Base-by-base conservation (phyloP, 2,113 vertebrate species). In the Pimephales promelas region DNA sequence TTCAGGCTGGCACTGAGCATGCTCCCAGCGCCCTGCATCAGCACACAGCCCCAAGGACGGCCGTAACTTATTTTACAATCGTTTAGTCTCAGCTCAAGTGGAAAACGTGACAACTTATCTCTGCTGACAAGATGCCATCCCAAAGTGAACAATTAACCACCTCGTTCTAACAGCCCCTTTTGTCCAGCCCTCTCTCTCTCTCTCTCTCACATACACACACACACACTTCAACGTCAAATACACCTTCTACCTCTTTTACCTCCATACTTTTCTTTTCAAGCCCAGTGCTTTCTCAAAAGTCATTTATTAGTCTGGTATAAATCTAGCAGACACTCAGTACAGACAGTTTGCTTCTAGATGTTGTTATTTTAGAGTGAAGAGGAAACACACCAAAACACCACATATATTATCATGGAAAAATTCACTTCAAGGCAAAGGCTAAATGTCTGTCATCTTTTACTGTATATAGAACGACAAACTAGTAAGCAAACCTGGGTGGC, bases 101-200 rank as follows among this genome's bases (percentile, higher is more conserved):
- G 96, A 97, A 98, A 98, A 97, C 95, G 95, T 97, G 97, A 97
- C 97, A 97, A 99, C 97, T 98, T 96, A 98, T 98, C 97, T 97
- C 95, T 94, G 95, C 95, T 98, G 97, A 98, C 97, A 97, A 95
- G 94, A 97, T 92, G 96, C 95, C 95, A 92, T 94, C 95, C 95
- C 94, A 92, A 94, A 95, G 95, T 93, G 95, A 91, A 95, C 96
- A 97, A 97, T 98, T 97, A 98, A 97, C 95, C 94, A 92, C 92
- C 93, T 91, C 91, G 89, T 95, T 97, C 96, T 95, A 96, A 96
- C 96, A 95, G 93, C 95, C 94, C 92, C 93, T 93, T 40, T 94
- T 95, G 68, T 96, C 95, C 95, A 95, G 90, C 93, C 83, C 90
- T 80, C 82, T 89, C 91, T 86, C 90, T 91, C 92, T 90, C 47